Base-by-base conservation (phyloP, 2,113 vertebrate species). In the Mustela lutreola region DNA sequence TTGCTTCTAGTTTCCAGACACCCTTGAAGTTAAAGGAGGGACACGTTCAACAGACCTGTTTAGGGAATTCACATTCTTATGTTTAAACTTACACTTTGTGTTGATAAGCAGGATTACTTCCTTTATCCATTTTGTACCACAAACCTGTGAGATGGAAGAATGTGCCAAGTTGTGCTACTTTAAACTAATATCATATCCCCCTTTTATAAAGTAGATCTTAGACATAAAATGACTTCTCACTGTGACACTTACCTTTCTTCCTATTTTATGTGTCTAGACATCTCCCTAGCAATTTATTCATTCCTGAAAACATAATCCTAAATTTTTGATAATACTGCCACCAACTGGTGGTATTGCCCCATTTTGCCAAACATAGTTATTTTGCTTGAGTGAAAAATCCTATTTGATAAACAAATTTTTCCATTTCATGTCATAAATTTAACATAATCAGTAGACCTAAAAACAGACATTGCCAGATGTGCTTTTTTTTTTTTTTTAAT, bases 301-400 rank as follows among this genome's bases (percentile, higher is more conserved):
- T 73, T 45, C 31, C 28, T 79, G 82, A 92, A 94, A 45, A 21
- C 36, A n/a, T 78, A 82, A 53, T 82, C 83, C 39, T 95, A 71
- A 88, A 92, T 45, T 96, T 97, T 60, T 85, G 60, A 71, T 78
- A 92, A 89, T 95, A 93, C 63, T 96, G 95, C 94, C 94, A 98
- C 93, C 89, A 96, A 91, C 83, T 95, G 79, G 94, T 96, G 16
- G 45, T 96, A 16, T 93, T 85, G 45, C 21, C 60, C 91, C 21
- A 93, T 71, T 78, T 42, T 39, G 19, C 62, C 26, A 78, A 82
- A 94, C 84, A 71, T 0, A 65, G 67, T 48, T 89, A 26, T 60
- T 85, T 93, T 91, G 48, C n/a, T 88, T 83, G 39, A n/a, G n/a
- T 88, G 36, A 94, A 94, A 93, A 93, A 89, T 88, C 21, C 8